Evolutionary conservation across 2,797 vertebrate genomes (phyloP), one percentile per base, ranked within the genome.

Genomic region (Poecilia gillii): DNA sequence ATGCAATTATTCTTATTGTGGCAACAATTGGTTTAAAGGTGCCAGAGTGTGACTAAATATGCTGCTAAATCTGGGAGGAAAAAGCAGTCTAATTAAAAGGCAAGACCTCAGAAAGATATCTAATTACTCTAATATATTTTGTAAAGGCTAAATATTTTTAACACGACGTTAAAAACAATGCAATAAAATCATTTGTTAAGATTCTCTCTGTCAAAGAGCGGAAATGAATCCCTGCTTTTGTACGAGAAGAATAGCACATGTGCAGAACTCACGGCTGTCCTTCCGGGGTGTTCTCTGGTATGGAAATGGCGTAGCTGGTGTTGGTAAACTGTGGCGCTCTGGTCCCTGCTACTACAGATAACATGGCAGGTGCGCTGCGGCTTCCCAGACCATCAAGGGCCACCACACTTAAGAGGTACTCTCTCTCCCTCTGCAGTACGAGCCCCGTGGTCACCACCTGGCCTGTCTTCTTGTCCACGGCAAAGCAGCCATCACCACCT

Each of bases 401-500:
- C 77, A 97, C 87, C 1, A 97, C 95, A 23, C 95, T 97, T 81
- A 98, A 94, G 77, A 96, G 91, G 89, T 98, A 98, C 82, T 98
- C 97, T 80, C 93, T 94, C 88, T 96, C 95, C 80, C 86, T 95
- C 94, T 96, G 90, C 79, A 97, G 90, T 11, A 95, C 94, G 81
- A 96, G 93, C 62, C 96, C 96, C 0, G 97, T 97, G 14, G 96
- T 97, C 92, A 93, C 92, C 91, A 97, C 94, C 90, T 96, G 97
- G 59, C 97, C 97, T 1, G 93, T 96, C 89, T 94, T 95, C 90
- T 94, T 96, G 92, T 97, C 97, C 80, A 98, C 96, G 13, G 95
- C 90, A 81, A 97, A 98, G 81, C 97, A 96, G 64, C 94, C 95
- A 9, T 97, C 97, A 11, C 97, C 97, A 45, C 97, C 97, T 98